Base-by-base conservation (phyloP, 1,140 invertebrate genomes). In the Caenorhabditis latens region DNA sequence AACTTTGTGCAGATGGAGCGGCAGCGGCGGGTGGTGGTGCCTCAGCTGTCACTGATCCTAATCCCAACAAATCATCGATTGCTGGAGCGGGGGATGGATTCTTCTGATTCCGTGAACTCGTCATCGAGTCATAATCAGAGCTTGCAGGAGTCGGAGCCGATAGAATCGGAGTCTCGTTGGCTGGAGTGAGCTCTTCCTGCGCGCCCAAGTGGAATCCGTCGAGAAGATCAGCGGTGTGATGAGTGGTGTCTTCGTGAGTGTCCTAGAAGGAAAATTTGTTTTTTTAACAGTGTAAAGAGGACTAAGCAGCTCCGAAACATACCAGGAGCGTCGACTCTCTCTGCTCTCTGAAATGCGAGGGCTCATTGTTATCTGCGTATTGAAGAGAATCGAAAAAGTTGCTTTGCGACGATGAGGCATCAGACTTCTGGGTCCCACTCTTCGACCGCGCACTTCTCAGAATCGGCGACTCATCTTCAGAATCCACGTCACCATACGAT, bases 401-500 rank as follows among this genome's bases (percentile, higher is more conserved):
- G 19, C 71, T 46, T 8, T 13, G n/a, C 0, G 71, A 48, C 14
- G 65, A 71, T 9, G 65, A 71, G 1, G 65, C 16, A 9, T 46
- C 65, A 5, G 71, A 19, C 19, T 42, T 42, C 46, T 79, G 13
- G 4, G 71, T 50, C n/a, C 71, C 71, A 50, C 32, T 43, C 53
- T 50, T 50, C n/a, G 71, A 79, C 16, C 71, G 43, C 13, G 46
- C 7, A 14, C 46, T 79, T 50, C 71, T 40, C 4, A 79, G 46
- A 79, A 79, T 79, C 0, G 71, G 71, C 43, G 71, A 79, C 40
- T 79, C 71, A 21, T 79, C 71, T 79, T 79, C 71, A n/a, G 71
- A 79, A 79, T 79, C 71, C n/a, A 79, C 43, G 19, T 79, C 71
- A 50, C 71, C 71, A 79, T 79, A 79, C 42, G 71, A 79, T n/a